These are phyloP conservation scores for Eristalis pertinax DNA, from an alignment of 2,888 invertebrate genomes.

Conservation along the genomic window DNA sequence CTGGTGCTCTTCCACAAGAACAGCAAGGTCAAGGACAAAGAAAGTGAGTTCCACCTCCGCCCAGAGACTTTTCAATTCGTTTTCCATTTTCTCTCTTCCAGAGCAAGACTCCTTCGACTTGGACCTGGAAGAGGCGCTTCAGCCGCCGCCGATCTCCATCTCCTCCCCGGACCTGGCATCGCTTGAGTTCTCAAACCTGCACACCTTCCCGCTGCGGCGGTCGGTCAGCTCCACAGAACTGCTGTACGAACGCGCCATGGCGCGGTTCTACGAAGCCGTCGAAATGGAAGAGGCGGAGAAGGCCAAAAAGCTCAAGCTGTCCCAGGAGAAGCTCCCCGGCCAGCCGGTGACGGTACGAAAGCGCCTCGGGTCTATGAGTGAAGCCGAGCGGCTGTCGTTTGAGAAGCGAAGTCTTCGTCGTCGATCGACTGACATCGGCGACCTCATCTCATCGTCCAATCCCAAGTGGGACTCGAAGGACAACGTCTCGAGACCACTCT, in stretches of 20 bases:
- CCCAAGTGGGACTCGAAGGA: conserved; percentile 79
- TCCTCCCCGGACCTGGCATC: conserved; percentile 90
- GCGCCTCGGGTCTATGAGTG: conserved; percentile 83
- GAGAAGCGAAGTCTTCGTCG: conserved; percentile 82
- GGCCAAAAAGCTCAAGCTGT: conserved; percentile 76
- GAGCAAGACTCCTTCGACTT: conserved; percentile 85
- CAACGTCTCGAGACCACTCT: conserved; percentile 74
- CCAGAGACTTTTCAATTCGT: neutral
- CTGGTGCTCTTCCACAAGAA: conserved; percentile 86
- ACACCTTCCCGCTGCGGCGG: conserved; percentile 84
- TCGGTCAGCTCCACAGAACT: conserved; percentile 92
- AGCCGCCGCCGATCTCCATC: conserved; percentile 90
- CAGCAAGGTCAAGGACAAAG: conserved; percentile 82
- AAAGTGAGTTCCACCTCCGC: conserved; percentile 79
- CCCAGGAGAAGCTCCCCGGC: conserved; percentile 75
- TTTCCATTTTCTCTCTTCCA: conserved; percentile 72
- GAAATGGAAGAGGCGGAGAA: conserved; percentile 88
- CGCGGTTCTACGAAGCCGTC: conserved; percentile 89
- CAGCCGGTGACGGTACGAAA: conserved; percentile 78
- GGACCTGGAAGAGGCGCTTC: conserved; percentile 86
- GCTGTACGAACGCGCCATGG: conserved; percentile 91
- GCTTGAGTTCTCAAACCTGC: conserved; percentile 83
- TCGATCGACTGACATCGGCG: conserved; percentile 82
- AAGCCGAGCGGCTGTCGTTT: conserved; percentile 81
- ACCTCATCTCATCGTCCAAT: conserved; percentile 65